Conservation (phyloP, 2,113 vertebrate genomes). For the Sylvietta virens region DNA sequence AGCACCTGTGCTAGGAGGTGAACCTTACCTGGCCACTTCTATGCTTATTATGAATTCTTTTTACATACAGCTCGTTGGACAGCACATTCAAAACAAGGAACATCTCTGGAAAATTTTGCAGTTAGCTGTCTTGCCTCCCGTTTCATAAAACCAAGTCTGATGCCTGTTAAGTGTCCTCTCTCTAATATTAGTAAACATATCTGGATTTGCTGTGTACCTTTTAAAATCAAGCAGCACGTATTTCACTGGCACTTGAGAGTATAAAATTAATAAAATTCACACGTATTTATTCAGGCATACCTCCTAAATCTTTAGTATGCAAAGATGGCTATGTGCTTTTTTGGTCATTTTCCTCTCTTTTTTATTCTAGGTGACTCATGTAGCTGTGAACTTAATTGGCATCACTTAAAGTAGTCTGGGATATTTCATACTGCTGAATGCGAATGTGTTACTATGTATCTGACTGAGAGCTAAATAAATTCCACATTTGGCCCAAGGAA, state of each 20-base stretch:
- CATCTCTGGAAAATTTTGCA: not conserved
- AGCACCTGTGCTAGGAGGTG: not conserved
- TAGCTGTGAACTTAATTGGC: conserved; percentile 67
- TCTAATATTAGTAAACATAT: not conserved
- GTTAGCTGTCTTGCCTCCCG: not conserved
- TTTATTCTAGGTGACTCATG: conserved; percentile 63
- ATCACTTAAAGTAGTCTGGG: conserved; percentile 43
- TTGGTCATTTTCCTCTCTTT: conserved; percentile 43
- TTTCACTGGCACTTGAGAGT: not conserved
- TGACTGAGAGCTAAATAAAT: conserved; percentile 61
- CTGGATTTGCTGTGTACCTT: not conserved
- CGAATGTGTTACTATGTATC: conserved; percentile 60
- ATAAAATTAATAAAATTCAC: not conserved
- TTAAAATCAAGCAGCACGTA: not conserved
- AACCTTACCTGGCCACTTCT: not conserved
- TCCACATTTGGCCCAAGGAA: conserved; percentile 58
- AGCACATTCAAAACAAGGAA: not conserved
- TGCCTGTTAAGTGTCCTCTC: not conserved
- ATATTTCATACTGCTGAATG: conserved; percentile 62
- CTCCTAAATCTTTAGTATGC: not conserved
- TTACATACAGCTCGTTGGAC: not conserved
- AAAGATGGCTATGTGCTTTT: conserved; percentile 17
- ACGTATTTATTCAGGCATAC: not conserved
- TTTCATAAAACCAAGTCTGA: conserved; percentile 16
- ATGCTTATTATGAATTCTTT: not conserved